Conservation (phyloP, 2,888 invertebrate genomes). For the Amiota mariae region DNA sequence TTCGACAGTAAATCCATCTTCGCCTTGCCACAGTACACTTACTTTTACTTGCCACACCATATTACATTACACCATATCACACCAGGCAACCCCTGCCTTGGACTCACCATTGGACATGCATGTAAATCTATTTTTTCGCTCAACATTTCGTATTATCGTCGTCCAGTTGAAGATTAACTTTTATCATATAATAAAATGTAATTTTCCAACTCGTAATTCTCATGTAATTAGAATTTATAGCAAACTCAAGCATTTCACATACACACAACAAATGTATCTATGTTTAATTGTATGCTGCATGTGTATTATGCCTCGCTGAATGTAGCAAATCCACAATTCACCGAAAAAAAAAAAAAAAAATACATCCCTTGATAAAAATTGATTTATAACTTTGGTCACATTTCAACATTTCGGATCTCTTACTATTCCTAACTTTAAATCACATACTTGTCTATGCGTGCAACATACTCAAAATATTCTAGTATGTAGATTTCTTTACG, state of each 20-base stretch:
- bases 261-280: neutral
- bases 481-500: neutral
- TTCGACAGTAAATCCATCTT: neutral
- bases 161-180: constrained; percentile 68
- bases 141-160: constrained; percentile 57
- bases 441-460: neutral
- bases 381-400: neutral
- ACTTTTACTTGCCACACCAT: neutral
- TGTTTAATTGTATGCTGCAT: constrained; percentile 56
- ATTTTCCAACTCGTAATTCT: constrained; percentile 67
- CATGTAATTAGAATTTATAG: constrained; percentile 66
- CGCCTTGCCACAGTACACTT: neutral
- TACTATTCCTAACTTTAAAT: neutral
- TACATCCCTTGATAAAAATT: neutral
- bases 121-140: constrained; percentile 62
- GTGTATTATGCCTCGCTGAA: neutral
- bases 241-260: constrained; percentile 62
- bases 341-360: constrained; percentile 45
- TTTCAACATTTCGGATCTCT: no score
- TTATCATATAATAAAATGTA: constrained; percentile 68
- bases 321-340: constrained; percentile 2
- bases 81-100: constrained; percentile 38
- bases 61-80: neutral
- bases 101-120: constrained; percentile 39
- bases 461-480: neutral